A percentile compares a stretch with the other conserved stretches of the same genome.
Conservation (phyloP, 2,888 invertebrate species). For the Frankliniella intonsa region DNA sequence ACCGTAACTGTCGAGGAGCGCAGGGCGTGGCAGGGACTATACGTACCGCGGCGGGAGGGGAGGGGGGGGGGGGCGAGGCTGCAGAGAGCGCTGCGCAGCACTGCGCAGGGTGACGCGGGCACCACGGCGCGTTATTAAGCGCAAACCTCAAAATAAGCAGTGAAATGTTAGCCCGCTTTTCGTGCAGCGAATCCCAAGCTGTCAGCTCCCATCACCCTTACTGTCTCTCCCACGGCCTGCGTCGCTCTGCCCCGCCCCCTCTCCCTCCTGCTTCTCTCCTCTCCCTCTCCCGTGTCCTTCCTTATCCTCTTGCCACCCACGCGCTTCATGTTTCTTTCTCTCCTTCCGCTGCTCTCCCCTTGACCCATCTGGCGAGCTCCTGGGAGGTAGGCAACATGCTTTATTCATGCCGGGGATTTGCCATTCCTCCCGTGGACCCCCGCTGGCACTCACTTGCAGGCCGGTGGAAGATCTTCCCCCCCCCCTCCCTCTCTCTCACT, state of each 20-base stretch:
- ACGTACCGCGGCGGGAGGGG: neutral
- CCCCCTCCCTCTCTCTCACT: neutral
- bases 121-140: too few relatives aligned
- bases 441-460: neutral
- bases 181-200: too few relatives aligned
- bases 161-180: too few relatives aligned
- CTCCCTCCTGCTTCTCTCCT: neutral
- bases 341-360: neutral
- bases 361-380: slow-evolving; percentile 6
- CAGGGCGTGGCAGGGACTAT: too few relatives aligned
- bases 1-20: neutral
- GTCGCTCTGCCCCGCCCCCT: neutral
- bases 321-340: neutral
- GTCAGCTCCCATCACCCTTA: too few relatives aligned
- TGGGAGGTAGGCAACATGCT: slow-evolving; percentile 20
- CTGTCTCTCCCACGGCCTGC: too few relatives aligned
- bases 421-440: slow-evolving; percentile 5
- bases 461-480: neutral
- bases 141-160: too few relatives aligned
- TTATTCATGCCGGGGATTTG: slow-evolving; percentile 22
- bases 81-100: neutral
- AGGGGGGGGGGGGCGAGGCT: neutral
- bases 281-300: neutral
- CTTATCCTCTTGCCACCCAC: neutral
- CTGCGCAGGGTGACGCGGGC: too few relatives aligned